These are phyloP conservation scores for Pseudolycoriella hygida DNA, from an alignment of 2,888 invertebrate species.

Conservation along the genomic window DNA sequence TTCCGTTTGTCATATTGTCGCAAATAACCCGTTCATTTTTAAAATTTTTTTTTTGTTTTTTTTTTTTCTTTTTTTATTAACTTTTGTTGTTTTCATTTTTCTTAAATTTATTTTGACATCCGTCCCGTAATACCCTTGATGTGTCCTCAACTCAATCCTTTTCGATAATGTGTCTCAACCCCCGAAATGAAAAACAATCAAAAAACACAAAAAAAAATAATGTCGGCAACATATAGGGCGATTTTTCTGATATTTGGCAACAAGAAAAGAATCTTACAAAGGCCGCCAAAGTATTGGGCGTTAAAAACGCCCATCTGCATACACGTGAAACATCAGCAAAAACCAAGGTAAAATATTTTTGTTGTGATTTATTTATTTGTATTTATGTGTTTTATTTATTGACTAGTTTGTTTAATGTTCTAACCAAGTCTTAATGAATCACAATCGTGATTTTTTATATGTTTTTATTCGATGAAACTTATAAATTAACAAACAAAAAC, in stretches of 20 bases:
- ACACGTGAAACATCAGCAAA: conserved; percentile 30
- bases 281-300: conserved; percentile 36
- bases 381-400: conserved; percentile 1
- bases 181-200: neutral
- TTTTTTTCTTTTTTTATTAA: neutral
- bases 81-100: neutral
- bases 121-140: too few relatives aligned
- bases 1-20: too few relatives aligned
- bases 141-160: neutral
- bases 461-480: too few relatives aligned
- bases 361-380: conserved; percentile 2
- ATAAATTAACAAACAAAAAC: too few relatives aligned
- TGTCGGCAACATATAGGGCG: conserved; percentile 20
- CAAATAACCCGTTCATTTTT: too few relatives aligned
- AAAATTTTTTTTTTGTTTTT: neutral
- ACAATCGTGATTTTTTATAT: too few relatives aligned
- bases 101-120: neutral
- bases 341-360: conserved; percentile 24
- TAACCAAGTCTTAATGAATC: too few relatives aligned
- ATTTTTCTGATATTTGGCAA: conserved; percentile 31
- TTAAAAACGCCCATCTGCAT: conserved; percentile 32
- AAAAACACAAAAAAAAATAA: conserved; percentile 7
- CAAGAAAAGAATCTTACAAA: conserved; percentile 34
- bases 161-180: neutral
- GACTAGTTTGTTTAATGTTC: neutral